These are phyloP conservation scores for Caenorhabditis uteleia DNA, from an alignment of 2,888 invertebrate genomes.

Conservation along the genomic window DNA sequence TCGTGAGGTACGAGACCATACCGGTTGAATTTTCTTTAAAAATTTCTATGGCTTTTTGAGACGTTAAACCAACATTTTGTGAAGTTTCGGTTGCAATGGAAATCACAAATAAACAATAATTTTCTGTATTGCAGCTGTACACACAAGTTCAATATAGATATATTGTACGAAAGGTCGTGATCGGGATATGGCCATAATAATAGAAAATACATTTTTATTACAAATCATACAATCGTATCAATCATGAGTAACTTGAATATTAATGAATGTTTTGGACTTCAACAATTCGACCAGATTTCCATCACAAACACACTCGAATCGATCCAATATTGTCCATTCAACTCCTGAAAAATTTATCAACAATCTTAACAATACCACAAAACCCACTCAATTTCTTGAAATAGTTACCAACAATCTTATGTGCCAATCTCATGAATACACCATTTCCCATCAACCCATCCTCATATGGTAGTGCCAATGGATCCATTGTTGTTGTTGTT, in stretches of 20 bases:
- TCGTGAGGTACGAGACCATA: too few relatives aligned
- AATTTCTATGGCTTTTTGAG: too few relatives aligned
- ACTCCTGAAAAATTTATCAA: conserved; percentile 12
- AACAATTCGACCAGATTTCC: conserved; percentile 29
- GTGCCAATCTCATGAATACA: conserved; percentile 17
- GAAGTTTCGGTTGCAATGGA: too few relatives aligned
- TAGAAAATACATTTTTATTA: neutral
- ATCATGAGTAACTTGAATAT: conserved; percentile 35
- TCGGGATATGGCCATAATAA: too few relatives aligned
- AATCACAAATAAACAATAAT: too few relatives aligned
- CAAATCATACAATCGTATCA: conserved; percentile 7
- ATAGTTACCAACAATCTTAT: conserved; percentile 29
- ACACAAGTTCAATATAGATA: too few relatives aligned
- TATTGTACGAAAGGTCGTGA: too few relatives aligned
- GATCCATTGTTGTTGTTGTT: conserved; percentile 21
- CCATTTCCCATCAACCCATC: conserved; percentile 10
- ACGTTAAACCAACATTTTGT: too few relatives aligned
- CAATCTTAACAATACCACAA: neutral
- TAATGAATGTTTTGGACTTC: conserved; percentile 34
- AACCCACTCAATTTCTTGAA: conserved; percentile 32
- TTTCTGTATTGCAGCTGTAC: too few relatives aligned
- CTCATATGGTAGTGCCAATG: conserved; percentile 22
- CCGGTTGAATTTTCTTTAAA: too few relatives aligned
- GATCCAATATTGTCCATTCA: conserved; percentile 28
- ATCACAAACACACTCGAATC: conserved; percentile 39